Conservation (phyloP, 2,113 vertebrate species). For the Protobothrops flavoviridis region DNA sequence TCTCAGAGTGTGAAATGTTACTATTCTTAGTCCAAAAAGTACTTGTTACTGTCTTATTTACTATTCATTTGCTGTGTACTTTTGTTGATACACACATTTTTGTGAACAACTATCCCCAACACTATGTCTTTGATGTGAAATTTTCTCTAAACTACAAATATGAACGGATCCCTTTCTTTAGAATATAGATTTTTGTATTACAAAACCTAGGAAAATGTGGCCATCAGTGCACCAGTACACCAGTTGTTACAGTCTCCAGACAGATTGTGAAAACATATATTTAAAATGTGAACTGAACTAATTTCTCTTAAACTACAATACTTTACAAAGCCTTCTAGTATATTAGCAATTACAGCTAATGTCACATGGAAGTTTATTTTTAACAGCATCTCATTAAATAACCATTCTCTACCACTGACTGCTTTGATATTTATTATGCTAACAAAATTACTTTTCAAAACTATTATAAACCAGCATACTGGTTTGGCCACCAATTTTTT, state of each 20-base stretch:
- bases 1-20: neutral
- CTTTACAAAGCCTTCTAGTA: neutral
- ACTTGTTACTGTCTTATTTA: neutral
- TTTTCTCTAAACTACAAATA: neutral
- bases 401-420: constrained; percentile 15
- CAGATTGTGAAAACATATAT: neutral
- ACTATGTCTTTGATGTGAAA: neutral
- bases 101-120: neutral
- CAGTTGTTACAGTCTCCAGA: neutral
- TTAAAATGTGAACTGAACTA: neutral
- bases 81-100: neutral
- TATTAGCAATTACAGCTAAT: neutral
- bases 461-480: constrained; percentile 20
- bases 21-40: neutral
- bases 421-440: neutral
- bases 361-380: neutral
- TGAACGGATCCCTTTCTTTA: neutral
- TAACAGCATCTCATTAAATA: constrained; percentile 30
- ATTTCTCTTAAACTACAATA: neutral
- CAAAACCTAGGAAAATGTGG: neutral
- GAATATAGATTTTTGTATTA: neutral
- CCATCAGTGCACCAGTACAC: neutral
- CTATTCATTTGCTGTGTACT: neutral
- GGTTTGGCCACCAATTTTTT: neutral
- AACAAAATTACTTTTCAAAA: neutral